Base-by-base conservation (phyloP, 1,140 invertebrate species). In the Hyles euphorbiae region DNA sequence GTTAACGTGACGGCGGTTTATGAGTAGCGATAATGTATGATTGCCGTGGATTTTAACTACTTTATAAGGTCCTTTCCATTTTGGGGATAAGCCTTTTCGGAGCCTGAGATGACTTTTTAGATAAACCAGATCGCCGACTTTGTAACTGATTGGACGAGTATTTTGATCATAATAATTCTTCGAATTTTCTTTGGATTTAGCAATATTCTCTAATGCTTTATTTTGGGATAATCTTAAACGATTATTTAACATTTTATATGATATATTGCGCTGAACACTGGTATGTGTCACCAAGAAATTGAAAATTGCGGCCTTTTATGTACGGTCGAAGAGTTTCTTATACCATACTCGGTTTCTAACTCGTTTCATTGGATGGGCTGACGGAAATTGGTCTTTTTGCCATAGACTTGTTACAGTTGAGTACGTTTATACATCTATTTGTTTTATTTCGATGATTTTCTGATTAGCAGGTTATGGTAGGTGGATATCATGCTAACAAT, bases 391-490 rank as follows among this genome's bases (percentile, higher is more conserved):
- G 7, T 36, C 7, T 36, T 36, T 36, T 68, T n/a, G 69, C 71
- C 71, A 74, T 76, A 36, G 36, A 48, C 34, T 65, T 66, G 56
- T n/a, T 79, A 51, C 77, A 79, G 48, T 77, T 67, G 0, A 65
- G 58, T 7, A 77, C 67, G 68, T 45, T 72, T 72, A 34, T 57
- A 63, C 3, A n/a, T 52, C 32, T 32, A 8, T 47, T 11, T 3
- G 34, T 57, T 45, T 32, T 59, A 52, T 46, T 65, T 71, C 3
- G 50, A 34, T 22, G 22, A n/a, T 7, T 36, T 56, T 3, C 60
- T 64, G 40, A 63, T 48, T 60, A 69, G 45, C 2, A 60, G 11
- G 3, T 36, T 6, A 63, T 71, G 62, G 58, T 60, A 71, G 12
- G 66, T 64, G n/a, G 66, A 72, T 10, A 71, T 65, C 53, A 67